Base-by-base conservation (phyloP, 2,113 vertebrate species). In the Hyperopisus bebe region DNA sequence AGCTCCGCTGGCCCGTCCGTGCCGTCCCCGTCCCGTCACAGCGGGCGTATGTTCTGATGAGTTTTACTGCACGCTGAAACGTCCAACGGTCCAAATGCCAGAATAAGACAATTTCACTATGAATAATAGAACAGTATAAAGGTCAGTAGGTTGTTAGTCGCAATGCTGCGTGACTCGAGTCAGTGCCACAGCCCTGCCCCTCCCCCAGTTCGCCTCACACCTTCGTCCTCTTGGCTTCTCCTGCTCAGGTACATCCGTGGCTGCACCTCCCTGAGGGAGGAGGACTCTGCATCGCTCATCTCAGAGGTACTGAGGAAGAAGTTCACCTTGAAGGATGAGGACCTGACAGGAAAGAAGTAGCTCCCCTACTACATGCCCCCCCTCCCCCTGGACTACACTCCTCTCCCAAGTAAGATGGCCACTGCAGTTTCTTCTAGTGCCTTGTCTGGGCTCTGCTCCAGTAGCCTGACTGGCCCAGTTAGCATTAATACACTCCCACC, bases 251-350 rank as follows among this genome's bases (percentile, higher is more conserved):
- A 95, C 92, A 95, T 94, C 90, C 97, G 98, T 94, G 98, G 91
- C 91, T 97, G 97, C 88, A 96, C 94, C 0, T 96, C 97, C 27
- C 87, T 97, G 92, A 97, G 97, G 93, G 98, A 99, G 89, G 97
- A 99, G 58, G 97, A 99, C 93, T 98, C 98, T 0, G 97, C 98
- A 0, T 87, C 95, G 50, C 97, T 98, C 53, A 99, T 99, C 91
- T 99, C 98, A 0, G 97, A 99, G 92, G 98, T 96, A 84, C 94
- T 99, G 77, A 96, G 96, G 86, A 98, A 97, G 94, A 99, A 99
- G 91, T 99, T 99, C 91, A 97, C 98, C 87, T 94, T 99, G 42
- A 97, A 97, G 91, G 98, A 99, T 2, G 97, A 98, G 90, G 98
- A 99, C 90, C 93, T 96, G 62, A 91, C 92, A 90, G 88, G 95